Conservation (phyloP, 2,113 vertebrate species). For the human region GRCh38 chr7:33768001-33768500, state of each 20-base stretch:
- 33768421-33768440: neutral
- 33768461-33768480: neutral
- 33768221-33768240: neutral
- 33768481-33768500: neutral
- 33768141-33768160: neutral
- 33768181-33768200: neutral
- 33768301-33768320: neutral
- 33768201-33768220: constrained; percentile 13
- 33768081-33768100: neutral
- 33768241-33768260: neutral
- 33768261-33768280: neutral
- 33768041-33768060: too few relatives aligned
- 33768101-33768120: neutral
- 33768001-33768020: neutral
- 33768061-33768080: neutral
- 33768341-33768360: neutral
- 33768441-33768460: constrained; percentile 45
- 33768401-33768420: neutral
- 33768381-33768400: neutral
- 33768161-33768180: neutral
- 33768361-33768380: neutral
- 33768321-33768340: neutral
- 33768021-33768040: neutral
- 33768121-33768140: neutral
- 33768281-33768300: neutral